These are phyloP conservation scores for Polypedilum pembai DNA, from an alignment of 1,140 invertebrate species.

Conservation along the genomic window DNA sequence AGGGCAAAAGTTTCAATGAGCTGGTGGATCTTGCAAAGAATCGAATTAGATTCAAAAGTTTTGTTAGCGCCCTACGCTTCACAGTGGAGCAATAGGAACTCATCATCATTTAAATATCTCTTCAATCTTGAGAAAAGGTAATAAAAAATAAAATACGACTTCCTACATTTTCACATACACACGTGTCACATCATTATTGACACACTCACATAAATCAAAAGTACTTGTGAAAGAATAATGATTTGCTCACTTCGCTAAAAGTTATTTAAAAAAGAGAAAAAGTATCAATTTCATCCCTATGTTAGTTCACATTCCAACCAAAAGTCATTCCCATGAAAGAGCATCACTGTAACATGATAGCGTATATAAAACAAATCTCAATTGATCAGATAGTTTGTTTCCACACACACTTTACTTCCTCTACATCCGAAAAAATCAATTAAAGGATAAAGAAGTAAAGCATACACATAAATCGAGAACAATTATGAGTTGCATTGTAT, in stretches of 20 bases:
- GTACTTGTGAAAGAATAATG: background rate
- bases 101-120: too few species aligned
- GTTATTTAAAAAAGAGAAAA: background rate
- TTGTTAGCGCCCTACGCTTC: too few species aligned
- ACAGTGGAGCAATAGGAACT: too few species aligned
- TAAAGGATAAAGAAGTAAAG: background rate
- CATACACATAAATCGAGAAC: background rate
- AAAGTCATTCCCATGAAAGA: slow-evolving; percentile 2
- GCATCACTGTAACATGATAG: background rate
- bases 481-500: slow-evolving; percentile 23
- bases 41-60: too few species aligned
- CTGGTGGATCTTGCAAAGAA: too few species aligned
- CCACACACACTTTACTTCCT: slow-evolving; percentile 11
- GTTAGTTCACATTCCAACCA: background rate
- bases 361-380: background rate
- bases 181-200: slow-evolving; percentile 24
- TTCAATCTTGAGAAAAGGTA: background rate
- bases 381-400: slow-evolving; percentile 16
- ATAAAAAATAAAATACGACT: slow-evolving; percentile 22
- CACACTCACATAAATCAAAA: slow-evolving; percentile 4
- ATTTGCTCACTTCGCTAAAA: background rate
- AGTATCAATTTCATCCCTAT: slow-evolving; percentile 1
- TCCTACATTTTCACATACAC: background rate
- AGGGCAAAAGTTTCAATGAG: too few species aligned
- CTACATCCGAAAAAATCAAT: background rate